Evolutionary conservation across 2,797 vertebrate genomes (phyloP).

Genomic region (Myoxocephalus aenaeus): DNA sequence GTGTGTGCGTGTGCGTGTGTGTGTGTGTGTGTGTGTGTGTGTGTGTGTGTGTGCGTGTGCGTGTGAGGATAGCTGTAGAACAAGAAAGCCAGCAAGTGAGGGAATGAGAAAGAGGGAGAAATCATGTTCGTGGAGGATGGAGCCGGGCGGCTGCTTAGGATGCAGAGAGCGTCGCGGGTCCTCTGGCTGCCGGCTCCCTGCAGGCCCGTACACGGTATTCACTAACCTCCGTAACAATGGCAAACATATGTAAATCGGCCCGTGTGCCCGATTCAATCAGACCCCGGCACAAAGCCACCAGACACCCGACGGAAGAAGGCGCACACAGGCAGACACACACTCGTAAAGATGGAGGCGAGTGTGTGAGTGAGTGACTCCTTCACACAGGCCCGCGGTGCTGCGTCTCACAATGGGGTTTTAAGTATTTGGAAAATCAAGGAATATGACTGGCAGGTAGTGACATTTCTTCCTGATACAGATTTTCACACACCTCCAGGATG

Average conservation of each 20-base stretch:
- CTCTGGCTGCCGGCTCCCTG: constrained; percentile 76
- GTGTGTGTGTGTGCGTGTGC: neutral
- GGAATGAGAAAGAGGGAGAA: constrained; percentile 33
- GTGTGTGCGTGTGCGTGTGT: neutral
- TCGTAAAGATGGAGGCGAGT: neutral
- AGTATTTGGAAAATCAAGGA: neutral
- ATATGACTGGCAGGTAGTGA: neutral
- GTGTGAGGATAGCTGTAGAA: constrained; percentile 46
- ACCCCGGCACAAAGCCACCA: constrained; percentile 75
- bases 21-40: constrained; percentile 22
- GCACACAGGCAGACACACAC: constrained; percentile 29
- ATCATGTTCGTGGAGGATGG: constrained; percentile 46
- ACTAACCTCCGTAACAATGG: constrained; percentile 84
- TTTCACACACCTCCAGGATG: neutral
- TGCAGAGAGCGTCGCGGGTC: constrained; percentile 57
- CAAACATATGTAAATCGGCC: constrained; percentile 86
- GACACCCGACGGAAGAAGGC: constrained; percentile 47
- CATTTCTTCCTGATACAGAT: neutral
- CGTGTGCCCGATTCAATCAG: constrained; percentile 82
- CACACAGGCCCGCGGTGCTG: too few species aligned
- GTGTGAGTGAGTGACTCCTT: neutral
- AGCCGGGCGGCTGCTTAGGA: constrained; percentile 48
- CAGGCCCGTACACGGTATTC: constrained; percentile 84
- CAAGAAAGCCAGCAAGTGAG: constrained; percentile 51
- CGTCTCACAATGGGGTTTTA: neutral